Evolutionary conservation across 2,888 invertebrate genomes (phyloP).

Genomic region (Sinopyrophorus schimmeli): DNA sequence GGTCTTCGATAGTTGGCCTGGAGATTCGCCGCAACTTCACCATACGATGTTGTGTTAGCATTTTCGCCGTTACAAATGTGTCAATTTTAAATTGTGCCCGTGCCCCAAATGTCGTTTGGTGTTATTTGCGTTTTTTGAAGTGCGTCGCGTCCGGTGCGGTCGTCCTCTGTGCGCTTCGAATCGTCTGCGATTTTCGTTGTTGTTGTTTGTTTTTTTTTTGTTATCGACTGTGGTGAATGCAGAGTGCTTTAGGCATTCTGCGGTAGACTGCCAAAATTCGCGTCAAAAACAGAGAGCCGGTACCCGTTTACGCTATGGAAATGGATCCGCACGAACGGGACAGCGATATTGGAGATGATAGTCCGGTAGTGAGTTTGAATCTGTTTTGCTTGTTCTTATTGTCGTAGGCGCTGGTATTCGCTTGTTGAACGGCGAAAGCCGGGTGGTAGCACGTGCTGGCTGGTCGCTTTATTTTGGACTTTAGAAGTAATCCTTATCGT

Average conservation of each 20-base stretch:
- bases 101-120: constrained; percentile 2
- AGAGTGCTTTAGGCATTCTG: constrained; percentile 54
- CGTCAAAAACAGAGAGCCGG: constrained; percentile 85
- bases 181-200: constrained; percentile 2
- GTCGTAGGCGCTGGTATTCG: too few species aligned
- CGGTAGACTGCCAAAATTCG: constrained; percentile 72
- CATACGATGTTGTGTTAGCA: constrained; percentile 9
- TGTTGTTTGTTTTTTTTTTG: constrained; percentile 24
- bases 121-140: not conserved
- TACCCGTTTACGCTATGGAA: constrained; percentile 84
- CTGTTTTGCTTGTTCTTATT: constrained; percentile 5
- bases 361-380: constrained; percentile 69
- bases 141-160: constrained; percentile 24
- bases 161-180: constrained; percentile 21
- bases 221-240: constrained; percentile 43
- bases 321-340: constrained; percentile 65
- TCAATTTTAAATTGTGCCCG: constrained; percentile 13
- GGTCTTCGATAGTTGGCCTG: constrained; percentile 16
- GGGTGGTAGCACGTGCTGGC: too few species aligned
- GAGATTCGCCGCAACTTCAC: constrained; percentile 16
- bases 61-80: constrained; percentile 7
- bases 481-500: too few species aligned
- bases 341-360: constrained; percentile 75
- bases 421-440: too few species aligned
- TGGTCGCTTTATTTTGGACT: too few species aligned